Evolutionary conservation across 2,113 vertebrate genomes (phyloP), one percentile per base, ranked within the genome.

Genomic region (Lagopus muta): DNA sequence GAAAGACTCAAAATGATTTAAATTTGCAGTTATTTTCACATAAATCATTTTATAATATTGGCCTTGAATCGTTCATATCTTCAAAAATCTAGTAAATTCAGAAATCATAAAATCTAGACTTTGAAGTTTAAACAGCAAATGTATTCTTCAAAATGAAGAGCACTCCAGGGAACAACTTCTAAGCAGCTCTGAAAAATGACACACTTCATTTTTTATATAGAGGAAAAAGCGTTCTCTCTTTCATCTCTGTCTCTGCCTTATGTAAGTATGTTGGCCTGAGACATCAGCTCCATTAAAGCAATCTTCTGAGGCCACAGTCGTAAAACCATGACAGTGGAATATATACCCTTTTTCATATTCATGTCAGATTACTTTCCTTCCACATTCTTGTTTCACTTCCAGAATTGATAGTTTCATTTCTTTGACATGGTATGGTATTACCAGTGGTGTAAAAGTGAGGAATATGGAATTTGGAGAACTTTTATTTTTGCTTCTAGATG

Each of bases 291-390:
- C 36, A 82, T 79, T 74, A 91, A 86, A 95, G 20, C 57, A 78
- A 25, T 75, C 72, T 86, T 93, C 38, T 72, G 89, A 89, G 85
- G 85, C 81, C 72, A 62, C 19, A 60, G 45, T 62, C 40, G 42
- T 93, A 86, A 86, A 93, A 65, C 16, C 40, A 61, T 40, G 67
- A 57, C 88, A 86, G 67, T 75, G 57, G 42, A 91, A 91, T 93
- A 86, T 66, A 89, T 61, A 24, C 2, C 50, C 36, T 62, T 9
- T 67, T 91, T 91, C 72, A 86, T 86, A 93, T 91, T 89, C 76
- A 82, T 74, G 57, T 22, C 60, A 71, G 72, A 75, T 75, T 74
- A 71, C 34, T 89, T 90, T 58, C 32, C 45, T 81, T 88, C 43
- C 27, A 60, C 22, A 70, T 55, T 30, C 43, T 74, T 27, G 20